Conservation (phyloP, 2,888 invertebrate species). For the Phymatocera aterrima region DNA sequence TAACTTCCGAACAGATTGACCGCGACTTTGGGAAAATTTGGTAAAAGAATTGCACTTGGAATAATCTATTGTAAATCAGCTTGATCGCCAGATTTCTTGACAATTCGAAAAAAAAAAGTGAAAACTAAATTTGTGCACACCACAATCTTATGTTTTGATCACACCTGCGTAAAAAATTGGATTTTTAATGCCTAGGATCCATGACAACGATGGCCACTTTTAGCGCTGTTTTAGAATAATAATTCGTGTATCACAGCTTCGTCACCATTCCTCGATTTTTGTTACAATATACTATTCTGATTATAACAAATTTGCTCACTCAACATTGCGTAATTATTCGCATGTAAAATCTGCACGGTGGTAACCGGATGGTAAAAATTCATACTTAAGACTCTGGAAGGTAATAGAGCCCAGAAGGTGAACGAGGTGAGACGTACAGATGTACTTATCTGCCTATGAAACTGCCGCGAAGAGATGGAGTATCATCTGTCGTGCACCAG, state of each 20-base stretch:
- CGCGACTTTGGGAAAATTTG: neutral
- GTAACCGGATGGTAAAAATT: neutral
- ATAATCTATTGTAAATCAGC: neutral
- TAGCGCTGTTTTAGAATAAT: too few species aligned
- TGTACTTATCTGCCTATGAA: neutral
- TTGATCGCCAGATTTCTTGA: too few species aligned
- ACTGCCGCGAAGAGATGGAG: neutral
- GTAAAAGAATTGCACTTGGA: neutral
- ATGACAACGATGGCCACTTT: too few species aligned
- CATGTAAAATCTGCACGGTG: neutral
- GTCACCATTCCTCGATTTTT: too few species aligned
- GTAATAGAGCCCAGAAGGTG: neutral
- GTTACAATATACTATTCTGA: neutral
- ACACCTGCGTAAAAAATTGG: too few species aligned
- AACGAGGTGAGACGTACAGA: neutral
- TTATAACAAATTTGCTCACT: neutral
- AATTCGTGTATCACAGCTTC: too few species aligned
- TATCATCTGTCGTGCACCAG: conserved; percentile 2
- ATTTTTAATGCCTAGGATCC: too few species aligned
- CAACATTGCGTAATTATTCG: neutral
- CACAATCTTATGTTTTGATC: too few species aligned
- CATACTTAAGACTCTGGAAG: neutral
- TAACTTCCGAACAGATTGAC: neutral
- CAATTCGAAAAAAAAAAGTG: too few species aligned
- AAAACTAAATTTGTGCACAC: too few species aligned